phyloP scores from a whole-genome alignment of 2,797 vertebrate species.

The Oreortyx pictus region DNA sequence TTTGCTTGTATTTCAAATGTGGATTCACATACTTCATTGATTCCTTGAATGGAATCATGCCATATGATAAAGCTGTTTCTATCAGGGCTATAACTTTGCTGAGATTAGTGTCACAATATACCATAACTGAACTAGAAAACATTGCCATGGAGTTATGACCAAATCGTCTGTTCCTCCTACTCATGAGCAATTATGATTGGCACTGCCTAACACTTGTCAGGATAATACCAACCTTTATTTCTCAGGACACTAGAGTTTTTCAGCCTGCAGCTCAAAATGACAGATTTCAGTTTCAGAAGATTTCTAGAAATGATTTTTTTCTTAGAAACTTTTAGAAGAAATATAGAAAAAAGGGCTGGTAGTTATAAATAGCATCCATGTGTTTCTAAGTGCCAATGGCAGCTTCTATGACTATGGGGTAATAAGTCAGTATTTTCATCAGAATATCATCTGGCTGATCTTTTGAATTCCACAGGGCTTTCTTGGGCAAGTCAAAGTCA shows the following conservation, averaged over 20 bases:
- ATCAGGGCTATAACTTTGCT: not conserved
- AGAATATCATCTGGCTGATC: not conserved
- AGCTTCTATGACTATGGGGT: not conserved
- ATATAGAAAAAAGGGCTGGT: not conserved
- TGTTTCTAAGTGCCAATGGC: not conserved
- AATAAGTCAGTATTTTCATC: not conserved
- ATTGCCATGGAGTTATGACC: not conserved
- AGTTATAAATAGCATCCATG: not conserved
- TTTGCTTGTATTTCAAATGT: not conserved
- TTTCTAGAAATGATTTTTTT: not conserved
- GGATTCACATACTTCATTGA: not conserved
- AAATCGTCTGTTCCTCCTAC: not conserved
- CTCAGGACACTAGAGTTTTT: not conserved
- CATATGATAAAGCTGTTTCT: not conserved
- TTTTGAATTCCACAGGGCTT: not conserved
- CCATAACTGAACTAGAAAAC: not conserved
- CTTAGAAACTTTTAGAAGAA: not conserved
- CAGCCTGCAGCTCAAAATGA: not conserved
- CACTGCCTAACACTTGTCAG: not conserved
- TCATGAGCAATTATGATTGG: not conserved
- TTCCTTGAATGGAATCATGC: not conserved
- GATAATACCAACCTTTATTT: not conserved
- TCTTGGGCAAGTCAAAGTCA: not conserved
- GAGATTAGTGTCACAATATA: not conserved
- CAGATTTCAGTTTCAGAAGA: not conserved